A percentile compares a stretch with the other conserved stretches of the same genome.
Conservation (phyloP, 1,140 invertebrate species). For the Aphelenchoides fujianensis region DNA sequence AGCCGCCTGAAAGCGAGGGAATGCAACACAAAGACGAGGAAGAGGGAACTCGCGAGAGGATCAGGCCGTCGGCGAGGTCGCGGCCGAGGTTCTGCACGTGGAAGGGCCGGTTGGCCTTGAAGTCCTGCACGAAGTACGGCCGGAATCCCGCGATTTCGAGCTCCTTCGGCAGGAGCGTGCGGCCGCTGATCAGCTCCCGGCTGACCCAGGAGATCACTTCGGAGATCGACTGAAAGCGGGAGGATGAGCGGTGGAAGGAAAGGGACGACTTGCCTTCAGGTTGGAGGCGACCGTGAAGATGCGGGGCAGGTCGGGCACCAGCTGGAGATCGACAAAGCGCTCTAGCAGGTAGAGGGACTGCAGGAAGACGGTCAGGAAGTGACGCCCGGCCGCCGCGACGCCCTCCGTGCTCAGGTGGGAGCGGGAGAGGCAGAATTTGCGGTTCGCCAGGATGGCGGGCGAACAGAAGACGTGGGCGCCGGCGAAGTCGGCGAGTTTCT, state of each 20-base stretch:
- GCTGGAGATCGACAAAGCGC: background rate
- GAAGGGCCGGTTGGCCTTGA: background rate
- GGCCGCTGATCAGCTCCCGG: conserved; percentile 1
- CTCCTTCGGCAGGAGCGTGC: background rate
- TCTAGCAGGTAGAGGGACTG: conserved; percentile 2
- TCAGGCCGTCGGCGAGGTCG: background rate
- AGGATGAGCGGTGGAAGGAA: background rate
- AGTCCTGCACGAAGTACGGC: background rate
- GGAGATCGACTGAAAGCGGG: conserved; percentile 3
- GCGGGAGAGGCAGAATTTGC: background rate
- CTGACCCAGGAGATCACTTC: background rate
- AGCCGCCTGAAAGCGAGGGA: conserved; percentile 8
- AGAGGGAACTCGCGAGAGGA: conserved; percentile 3
- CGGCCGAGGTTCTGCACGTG: background rate
- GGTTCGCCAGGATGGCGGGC: background rate
- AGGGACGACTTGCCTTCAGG: background rate
- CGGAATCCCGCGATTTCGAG: background rate
- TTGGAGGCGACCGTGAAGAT: background rate
- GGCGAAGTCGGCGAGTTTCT: background rate
- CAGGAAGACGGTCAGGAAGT: background rate
- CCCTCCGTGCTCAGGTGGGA: background rate
- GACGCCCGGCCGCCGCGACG: background rate
- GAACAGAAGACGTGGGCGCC: background rate
- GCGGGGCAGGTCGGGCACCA: conserved; percentile 8
- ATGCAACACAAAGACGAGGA: conserved; percentile 10